Evolutionary conservation across 1,140 invertebrate genomes (phyloP).

Genomic region (Gonioctena quinquepunctata): DNA sequence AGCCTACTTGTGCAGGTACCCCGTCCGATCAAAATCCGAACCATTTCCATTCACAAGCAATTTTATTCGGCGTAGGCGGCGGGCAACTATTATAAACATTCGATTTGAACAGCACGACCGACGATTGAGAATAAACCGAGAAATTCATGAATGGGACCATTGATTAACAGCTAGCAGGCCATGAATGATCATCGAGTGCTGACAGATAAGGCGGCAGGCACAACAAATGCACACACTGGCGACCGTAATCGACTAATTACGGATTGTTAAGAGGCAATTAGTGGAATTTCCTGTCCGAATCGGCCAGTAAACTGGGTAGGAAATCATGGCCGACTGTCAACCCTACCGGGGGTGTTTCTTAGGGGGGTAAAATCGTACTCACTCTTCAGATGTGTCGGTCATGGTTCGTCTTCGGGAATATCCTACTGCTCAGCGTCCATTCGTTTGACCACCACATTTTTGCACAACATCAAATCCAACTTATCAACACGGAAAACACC

Average conservation of each 20-base stretch:
- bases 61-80: constrained; percentile 20
- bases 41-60: constrained; percentile 33
- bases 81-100: constrained; percentile 30
- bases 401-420: constrained; percentile 72
- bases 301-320: constrained; percentile 18
- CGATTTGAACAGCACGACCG: constrained; percentile 18
- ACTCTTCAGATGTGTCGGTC: constrained; percentile 77
- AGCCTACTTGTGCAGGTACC: constrained; percentile 16
- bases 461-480: constrained; percentile 52
- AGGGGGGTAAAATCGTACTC: constrained; percentile 54
- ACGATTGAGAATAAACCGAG: constrained; percentile 25
- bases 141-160: constrained; percentile 27
- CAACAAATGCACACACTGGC: not conserved
- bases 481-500: constrained; percentile 47
- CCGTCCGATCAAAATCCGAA: not conserved
- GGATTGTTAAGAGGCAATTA: constrained; percentile 11
- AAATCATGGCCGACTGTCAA: constrained; percentile 14
- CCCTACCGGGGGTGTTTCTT: constrained; percentile 6
- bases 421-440: constrained; percentile 67
- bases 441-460: constrained; percentile 56
- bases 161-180: constrained; percentile 26
- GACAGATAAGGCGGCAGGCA: constrained; percentile 5
- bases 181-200: constrained; percentile 28
- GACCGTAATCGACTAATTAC: constrained; percentile 1
- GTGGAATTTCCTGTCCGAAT: constrained; percentile 14